Base-by-base conservation (phyloP, 2,797 vertebrate species). In the Borostomias antarcticus region DNA sequence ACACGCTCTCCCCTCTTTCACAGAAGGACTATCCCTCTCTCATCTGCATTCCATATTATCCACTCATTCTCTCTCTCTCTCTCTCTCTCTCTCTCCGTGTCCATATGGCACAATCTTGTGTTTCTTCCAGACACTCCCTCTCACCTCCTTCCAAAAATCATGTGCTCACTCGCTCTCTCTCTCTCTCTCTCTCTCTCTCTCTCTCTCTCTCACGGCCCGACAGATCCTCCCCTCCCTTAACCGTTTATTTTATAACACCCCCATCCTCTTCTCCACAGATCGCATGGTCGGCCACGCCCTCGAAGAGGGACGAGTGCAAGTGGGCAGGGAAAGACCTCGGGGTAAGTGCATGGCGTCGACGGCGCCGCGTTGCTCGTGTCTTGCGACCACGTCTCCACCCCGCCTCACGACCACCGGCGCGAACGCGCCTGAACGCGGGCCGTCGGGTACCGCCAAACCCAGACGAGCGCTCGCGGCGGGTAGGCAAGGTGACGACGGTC, bases 291-390 rank as follows among this genome's bases (percentile, higher is more conserved):
- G 96, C 97, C 70, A 96, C 96, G 75, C 94, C 94, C 72, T 95
- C 95, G 26, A 95, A 96, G 84, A 93, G 93, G 78, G 96, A 99
- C 65, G 97, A 99, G 78, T 98, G 97, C 91, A 98, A 98, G 85
- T 99, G 97, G 97, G 96, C 96, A 76, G 97, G 97, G 74, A 99
- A 99, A 92, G 96, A 98, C 89, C 92, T 96, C 33, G 85, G 91
- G 90, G 96, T 99, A 92, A 95, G 95, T 91, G 66, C 58, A 11
- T 13, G 40, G 15, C 9, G 13, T 29, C 5, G 58, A 35, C 32
- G 30, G 53, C 64, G n/a, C 47, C 58, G 67, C 37, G 37, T 62
- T 25, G 17, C 52, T 69, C 56, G 37, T 59, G 54, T 51, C 4
- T 13, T 45, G 15, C 15, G 40, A 15, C 15, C 40, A 45, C 3